Percentiles rank a stretch among this genome's conserved stretches.
phyloP scores from a whole-genome alignment of 2,113 vertebrate species.

The Crotalus viridis region DNA sequence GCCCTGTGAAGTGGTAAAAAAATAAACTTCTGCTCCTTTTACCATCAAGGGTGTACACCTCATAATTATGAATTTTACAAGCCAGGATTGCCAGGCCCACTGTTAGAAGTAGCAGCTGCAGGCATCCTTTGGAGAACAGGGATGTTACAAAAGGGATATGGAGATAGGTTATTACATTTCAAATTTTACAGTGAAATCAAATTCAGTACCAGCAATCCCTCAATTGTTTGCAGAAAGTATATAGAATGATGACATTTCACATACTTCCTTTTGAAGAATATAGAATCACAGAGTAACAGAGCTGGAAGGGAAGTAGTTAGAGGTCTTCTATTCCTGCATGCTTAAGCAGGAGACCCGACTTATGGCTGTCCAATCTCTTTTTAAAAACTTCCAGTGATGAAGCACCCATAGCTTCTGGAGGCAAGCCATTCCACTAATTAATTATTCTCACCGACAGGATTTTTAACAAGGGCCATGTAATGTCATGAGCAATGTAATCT shows the following conservation, averaged over 20 bases:
- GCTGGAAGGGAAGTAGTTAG: background rate
- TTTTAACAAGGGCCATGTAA: background rate
- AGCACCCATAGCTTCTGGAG: background rate
- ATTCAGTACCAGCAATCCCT: background rate
- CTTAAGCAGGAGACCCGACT: background rate
- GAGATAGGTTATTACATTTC: background rate
- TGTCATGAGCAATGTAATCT: background rate
- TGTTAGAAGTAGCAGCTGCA: conserved; percentile 54
- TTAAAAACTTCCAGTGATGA: background rate
- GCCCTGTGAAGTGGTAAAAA: conserved; percentile 40
- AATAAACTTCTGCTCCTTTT: conserved; percentile 66
- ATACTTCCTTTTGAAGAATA: background rate
- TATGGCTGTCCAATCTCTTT: background rate
- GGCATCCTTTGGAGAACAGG: conserved; percentile 29
- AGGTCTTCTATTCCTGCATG: background rate
- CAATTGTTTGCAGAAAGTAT: background rate
- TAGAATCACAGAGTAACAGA: background rate
- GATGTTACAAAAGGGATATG: background rate
- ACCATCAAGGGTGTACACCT: conserved; percentile 60
- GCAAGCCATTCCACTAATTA: background rate
- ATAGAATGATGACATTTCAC: background rate
- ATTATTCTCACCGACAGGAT: background rate
- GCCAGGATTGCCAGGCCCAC: conserved; percentile 52
- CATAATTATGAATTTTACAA: conserved; percentile 78
- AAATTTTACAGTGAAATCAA: background rate